These are phyloP conservation scores for Andrena cerasifolii DNA, from an alignment of 1,140 invertebrate genomes.

Conservation along the genomic window DNA sequence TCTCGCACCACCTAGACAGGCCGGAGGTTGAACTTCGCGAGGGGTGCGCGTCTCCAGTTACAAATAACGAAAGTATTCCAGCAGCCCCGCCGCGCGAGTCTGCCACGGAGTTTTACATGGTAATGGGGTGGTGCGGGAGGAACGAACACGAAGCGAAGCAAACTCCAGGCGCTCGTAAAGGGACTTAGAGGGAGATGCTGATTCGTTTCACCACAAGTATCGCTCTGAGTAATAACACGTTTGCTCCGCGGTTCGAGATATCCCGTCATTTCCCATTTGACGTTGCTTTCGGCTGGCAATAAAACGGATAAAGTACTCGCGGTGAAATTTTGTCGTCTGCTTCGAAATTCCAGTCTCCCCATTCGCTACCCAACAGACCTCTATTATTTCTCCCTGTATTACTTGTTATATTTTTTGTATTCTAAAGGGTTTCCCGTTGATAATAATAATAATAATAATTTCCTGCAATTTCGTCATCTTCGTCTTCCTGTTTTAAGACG, in stretches of 20 bases:
- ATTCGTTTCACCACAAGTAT: background rate
- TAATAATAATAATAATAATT: too few species aligned
- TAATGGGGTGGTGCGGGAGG: constrained; percentile 9
- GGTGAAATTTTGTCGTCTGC: too few species aligned
- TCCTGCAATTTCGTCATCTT: too few species aligned
- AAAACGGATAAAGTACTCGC: too few species aligned
- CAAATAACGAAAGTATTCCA: constrained; percentile 47
- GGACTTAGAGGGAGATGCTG: background rate
- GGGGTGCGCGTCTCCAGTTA: constrained; percentile 31
- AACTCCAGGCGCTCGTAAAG: background rate
- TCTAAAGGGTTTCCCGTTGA: too few species aligned
- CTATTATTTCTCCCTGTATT: too few species aligned
- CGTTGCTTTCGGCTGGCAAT: too few species aligned
- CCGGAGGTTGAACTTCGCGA: constrained; percentile 44
- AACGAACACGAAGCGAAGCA: background rate
- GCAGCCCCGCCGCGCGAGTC: background rate
- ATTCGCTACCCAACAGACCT: too few species aligned
- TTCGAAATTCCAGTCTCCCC: too few species aligned
- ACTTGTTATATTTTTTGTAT: too few species aligned
- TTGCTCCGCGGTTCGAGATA: background rate
- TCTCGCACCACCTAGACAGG: constrained; percentile 12
- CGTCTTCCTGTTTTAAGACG: too few species aligned
- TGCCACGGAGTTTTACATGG: constrained; percentile 26
- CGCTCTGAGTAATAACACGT: background rate
- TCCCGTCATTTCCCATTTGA: background rate